These are phyloP conservation scores for Schizaphis graminum DNA, from an alignment of 2,888 invertebrate genomes.

Conservation along the genomic window DNA sequence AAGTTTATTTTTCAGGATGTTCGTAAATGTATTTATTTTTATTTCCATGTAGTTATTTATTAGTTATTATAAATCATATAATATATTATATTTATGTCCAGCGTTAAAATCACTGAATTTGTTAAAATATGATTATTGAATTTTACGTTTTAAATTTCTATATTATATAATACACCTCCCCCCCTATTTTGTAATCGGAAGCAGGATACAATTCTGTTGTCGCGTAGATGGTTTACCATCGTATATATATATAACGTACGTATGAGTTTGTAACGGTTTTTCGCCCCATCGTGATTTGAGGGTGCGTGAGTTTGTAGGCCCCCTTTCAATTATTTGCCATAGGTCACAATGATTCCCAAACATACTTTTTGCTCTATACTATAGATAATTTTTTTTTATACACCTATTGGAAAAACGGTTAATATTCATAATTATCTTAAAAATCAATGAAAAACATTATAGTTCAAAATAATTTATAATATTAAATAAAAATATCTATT, in stretches of 20 bases:
- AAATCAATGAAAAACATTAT: not conserved
- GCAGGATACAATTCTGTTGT: not conserved
- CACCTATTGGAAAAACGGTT: not conserved
- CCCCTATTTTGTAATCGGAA: not conserved
- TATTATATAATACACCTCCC: not conserved
- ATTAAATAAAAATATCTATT: not conserved
- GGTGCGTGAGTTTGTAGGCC: slow-evolving; percentile 45
- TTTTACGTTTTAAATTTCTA: not conserved
- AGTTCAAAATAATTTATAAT: not conserved
- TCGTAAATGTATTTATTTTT: not conserved
- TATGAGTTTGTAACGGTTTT: slow-evolving; percentile 61
- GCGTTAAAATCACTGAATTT: slow-evolving; percentile 48
- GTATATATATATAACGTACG: not conserved
- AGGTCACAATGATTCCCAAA: slow-evolving; percentile 63
- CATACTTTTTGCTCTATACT: not conserved
- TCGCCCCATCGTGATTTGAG: slow-evolving; percentile 65
- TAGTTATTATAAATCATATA: not conserved
- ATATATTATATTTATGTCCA: not conserved
- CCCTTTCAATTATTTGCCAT: slow-evolving; percentile 64
- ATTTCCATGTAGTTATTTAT: not conserved
- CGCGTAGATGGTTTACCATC: slow-evolving; percentile 20
- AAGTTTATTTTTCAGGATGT: not conserved
- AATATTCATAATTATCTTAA: not conserved
- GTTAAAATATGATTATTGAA: not conserved
- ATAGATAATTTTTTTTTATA: not conserved